Base-by-base conservation (phyloP, 2,797 vertebrate species). In the Ispidina picta region DNA sequence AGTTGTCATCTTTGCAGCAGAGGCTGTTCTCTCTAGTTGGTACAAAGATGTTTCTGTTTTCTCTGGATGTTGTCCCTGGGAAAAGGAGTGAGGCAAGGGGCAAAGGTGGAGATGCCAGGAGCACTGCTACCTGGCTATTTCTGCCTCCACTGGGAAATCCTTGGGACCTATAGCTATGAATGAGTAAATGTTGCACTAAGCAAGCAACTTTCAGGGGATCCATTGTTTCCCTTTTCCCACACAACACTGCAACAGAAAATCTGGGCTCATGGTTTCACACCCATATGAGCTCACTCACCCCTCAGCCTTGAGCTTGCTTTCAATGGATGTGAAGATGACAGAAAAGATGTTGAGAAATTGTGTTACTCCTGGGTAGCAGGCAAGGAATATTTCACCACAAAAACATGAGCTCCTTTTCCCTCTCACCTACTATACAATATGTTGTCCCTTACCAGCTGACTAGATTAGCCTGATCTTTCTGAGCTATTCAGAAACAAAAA, bases 401-500 rank as follows among this genome's bases (percentile, higher is more conserved):
- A 49, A 63, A 29, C 17, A 1, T 8, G 52, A 76, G 18, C 20
- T 39, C 8, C 60, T 62, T 20, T 65, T 75, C 39, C 43, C 18
- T 62, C 59, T 51, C 60, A 35, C 7, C 9, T 4, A 2, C 22
- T 8, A 26, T 44, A 8, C 0, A 1, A 29, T 25, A 35, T 0
- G 3, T 52, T 37, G 28, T 25, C 62, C 16, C 26, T 51, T 26
- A 9, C 16, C 48, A 44, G 23, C 31, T 66, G 28, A 20, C 72
- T 14, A 15, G 20, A 5, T 46, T 11, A 72, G 15, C 35, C 72
- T 29, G 35, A 6, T 20, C 56, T 26, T 11, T 26, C 21, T 59
- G 22, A 55, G 58, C 35, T 51, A 55, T 29, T 66, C 79, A 62
- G 80, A 83, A 76, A 70, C n/a, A 1, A 74, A 49, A 87, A 29